A percentile compares a stretch with the other conserved stretches of the same genome.
Conservation (phyloP, 2,113 vertebrate genomes). For the Oreochromis niloticus region DNA sequence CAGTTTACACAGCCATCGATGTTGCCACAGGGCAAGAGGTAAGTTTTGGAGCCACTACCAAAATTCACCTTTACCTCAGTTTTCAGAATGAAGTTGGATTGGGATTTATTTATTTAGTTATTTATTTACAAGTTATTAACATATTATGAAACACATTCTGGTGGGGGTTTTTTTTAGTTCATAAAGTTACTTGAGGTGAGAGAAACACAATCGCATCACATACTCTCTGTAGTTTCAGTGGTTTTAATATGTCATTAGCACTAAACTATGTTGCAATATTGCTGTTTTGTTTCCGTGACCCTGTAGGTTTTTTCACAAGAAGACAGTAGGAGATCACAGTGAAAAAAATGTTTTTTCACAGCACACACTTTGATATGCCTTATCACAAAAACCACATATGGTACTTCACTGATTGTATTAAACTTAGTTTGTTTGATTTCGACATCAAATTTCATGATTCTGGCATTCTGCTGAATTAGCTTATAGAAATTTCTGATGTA, state of each 20-base stretch:
- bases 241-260: neutral
- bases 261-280: neutral
- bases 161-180: rapidly evolving
- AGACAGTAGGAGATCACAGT: neutral
- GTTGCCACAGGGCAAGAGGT: conserved; percentile 94
- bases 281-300: neutral
- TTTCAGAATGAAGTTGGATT: neutral
- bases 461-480: neutral
- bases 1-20: conserved; percentile 96
- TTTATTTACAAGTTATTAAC: neutral
- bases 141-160: neutral
- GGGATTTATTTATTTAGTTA: neutral
- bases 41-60: neutral
- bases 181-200: neutral
- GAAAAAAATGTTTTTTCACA: neutral
- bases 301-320: neutral
- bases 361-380: neutral
- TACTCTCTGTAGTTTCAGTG: neutral
- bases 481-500: neutral
- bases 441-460: neutral
- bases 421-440: neutral
- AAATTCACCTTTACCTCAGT: neutral
- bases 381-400: neutral
- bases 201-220: neutral
- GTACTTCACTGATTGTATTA: neutral